Evolutionary conservation across 1,140 invertebrate genomes (phyloP).

Genomic region (Belonocnema kinseyi): DNA sequence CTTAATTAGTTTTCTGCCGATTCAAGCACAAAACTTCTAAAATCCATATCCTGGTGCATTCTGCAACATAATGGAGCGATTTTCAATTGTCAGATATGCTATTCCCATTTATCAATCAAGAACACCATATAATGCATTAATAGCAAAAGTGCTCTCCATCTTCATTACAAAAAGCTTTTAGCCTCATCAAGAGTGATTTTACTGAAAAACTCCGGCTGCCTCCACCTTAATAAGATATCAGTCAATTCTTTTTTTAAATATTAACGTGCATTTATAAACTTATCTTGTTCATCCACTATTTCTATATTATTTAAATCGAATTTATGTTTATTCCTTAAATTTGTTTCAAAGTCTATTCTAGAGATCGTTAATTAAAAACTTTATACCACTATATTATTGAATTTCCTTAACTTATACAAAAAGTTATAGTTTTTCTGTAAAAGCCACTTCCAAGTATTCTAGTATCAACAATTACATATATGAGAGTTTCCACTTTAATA

Average conservation of each 20-base stretch:
- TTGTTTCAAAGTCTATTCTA: background rate
- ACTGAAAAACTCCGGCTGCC: background rate
- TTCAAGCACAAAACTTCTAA: background rate
- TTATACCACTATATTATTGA: too few relatives aligned
- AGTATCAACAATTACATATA: background rate
- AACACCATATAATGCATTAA: conserved; percentile 17
- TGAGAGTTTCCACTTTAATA: conserved; percentile 5
- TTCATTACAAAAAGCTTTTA: conserved; percentile 26
- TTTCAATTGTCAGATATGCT: background rate
- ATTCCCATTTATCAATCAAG: conserved; percentile 28
- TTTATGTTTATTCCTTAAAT: background rate
- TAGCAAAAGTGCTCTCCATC: conserved; percentile 24
- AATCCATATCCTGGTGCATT: background rate
- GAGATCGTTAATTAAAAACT: too few relatives aligned
- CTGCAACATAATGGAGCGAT: background rate
- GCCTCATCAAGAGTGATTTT: background rate
- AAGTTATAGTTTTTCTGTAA: background rate
- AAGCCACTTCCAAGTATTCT: conserved; percentile 8
- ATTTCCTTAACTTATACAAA: too few relatives aligned
- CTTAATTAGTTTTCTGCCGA: background rate
- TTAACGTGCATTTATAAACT: background rate
- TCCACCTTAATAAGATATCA: conserved; percentile 6
- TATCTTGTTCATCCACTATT: background rate
- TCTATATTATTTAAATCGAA: background rate
- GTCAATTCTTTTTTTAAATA: conserved; percentile 7